These are phyloP conservation scores for Amphiprion ocellaris DNA, from an alignment of 2,113 vertebrate species.

Conservation along the genomic window DNA sequence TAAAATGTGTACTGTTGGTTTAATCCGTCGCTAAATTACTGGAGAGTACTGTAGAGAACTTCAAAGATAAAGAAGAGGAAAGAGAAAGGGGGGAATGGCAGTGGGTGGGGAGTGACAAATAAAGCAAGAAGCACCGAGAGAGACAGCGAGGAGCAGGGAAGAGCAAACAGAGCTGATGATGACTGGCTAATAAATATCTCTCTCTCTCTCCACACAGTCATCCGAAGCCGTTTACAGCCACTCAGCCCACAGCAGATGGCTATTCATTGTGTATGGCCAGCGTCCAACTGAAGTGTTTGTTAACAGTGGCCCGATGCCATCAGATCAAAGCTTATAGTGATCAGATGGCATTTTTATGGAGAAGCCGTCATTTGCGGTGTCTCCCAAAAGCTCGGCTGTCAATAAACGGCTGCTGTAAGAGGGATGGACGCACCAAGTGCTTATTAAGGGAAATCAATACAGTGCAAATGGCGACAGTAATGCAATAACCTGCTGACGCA, in stretches of 20 bases:
- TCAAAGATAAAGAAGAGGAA: no score
- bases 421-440: conserved; percentile 20
- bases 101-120: no score
- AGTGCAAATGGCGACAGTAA: conserved; percentile 16
- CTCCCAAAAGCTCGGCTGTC: conserved; percentile 42
- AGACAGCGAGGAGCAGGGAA: neutral
- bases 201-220: conserved; percentile 17
- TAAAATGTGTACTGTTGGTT: no score
- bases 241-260: conserved; percentile 58
- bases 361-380: conserved; percentile 24
- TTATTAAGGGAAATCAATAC: conserved; percentile 48
- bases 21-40: no score
- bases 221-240: conserved; percentile 58
- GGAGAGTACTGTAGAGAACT: no score
- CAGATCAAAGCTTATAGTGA: conserved; percentile 49
- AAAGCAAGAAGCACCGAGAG: neutral
- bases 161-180: conserved; percentile 21
- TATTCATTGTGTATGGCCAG: conserved; percentile 38
- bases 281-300: conserved; percentile 35
- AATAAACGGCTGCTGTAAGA: conserved; percentile 35
- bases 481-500: conserved; percentile 15
- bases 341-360: conserved; percentile 58
- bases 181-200: conserved; percentile 43
- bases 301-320: conserved; percentile 46
- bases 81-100: no score